Conservation (phyloP, 2,888 invertebrate species). For the Helleia helle region DNA sequence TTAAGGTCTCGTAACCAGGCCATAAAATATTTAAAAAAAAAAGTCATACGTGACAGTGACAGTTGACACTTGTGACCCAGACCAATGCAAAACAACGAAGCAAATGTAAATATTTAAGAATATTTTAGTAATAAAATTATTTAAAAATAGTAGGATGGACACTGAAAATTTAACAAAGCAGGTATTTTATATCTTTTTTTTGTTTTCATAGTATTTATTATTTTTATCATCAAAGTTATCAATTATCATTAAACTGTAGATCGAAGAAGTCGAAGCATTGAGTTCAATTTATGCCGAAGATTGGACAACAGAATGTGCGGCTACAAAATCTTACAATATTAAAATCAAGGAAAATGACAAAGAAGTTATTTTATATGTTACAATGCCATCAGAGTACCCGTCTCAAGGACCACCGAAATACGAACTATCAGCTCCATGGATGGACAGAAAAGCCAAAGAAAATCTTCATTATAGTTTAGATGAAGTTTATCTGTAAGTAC, state of each 20-base stretch:
- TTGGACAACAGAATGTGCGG: constrained; percentile 76
- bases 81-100: too few species aligned
- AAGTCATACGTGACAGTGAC: too few species aligned
- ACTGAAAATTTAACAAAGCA: constrained; percentile 37
- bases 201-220: too few species aligned
- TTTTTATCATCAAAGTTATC: too few species aligned
- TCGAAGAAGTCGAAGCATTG: constrained; percentile 82
- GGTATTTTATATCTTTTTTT: too few species aligned
- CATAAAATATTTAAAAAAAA: too few species aligned
- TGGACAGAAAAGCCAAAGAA: constrained; percentile 74
- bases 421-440: constrained; percentile 81
- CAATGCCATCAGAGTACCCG: constrained; percentile 79
- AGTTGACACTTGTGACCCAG: too few species aligned
- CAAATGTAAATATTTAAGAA: too few species aligned
- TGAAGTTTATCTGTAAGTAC: constrained; percentile 78
- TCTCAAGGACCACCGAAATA: constrained; percentile 77
- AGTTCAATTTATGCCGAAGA: constrained; percentile 81
- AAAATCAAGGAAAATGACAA: constrained; percentile 60
- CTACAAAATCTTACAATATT: constrained; percentile 75
- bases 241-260: constrained; percentile 40
- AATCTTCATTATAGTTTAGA: constrained; percentile 72
- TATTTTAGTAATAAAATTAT: too few species aligned
- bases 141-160: too few species aligned
- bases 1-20: too few species aligned
- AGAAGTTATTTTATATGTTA: constrained; percentile 75